phyloP scores from a whole-genome alignment of 2,888 invertebrate species.

The Nemotelus nigrinus region DNA sequence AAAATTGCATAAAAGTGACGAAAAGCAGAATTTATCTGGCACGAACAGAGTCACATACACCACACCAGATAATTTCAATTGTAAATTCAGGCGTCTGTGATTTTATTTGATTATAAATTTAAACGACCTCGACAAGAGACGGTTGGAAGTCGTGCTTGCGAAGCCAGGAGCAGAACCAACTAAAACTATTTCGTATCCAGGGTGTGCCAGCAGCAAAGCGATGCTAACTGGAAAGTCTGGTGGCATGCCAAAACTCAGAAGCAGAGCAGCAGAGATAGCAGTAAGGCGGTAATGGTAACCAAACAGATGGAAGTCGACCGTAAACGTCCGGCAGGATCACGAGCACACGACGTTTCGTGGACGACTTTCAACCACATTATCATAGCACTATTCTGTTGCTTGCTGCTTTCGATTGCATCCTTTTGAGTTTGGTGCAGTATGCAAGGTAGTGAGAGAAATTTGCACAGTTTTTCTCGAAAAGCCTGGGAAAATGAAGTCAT shows the following conservation, averaged over 20 bases:
- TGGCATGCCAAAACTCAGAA: too few species aligned
- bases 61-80: conserved; percentile 26
- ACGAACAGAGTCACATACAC: background rate
- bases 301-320: background rate
- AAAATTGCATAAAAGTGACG: conserved; percentile 28
- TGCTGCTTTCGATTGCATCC: too few species aligned
- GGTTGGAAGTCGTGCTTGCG: background rate
- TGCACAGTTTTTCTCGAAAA: too few species aligned
- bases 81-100: conserved; percentile 37
- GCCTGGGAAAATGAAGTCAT: too few species aligned
- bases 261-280: too few species aligned
- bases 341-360: background rate
- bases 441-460: too few species aligned
- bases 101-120: conserved; percentile 34
- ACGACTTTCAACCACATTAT: conserved; percentile 13
- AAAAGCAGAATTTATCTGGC: conserved; percentile 19
- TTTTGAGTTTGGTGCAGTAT: too few species aligned
- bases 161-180: background rate
- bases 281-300: too few species aligned
- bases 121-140: conserved; percentile 1
- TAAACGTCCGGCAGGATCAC: conserved; percentile 26
- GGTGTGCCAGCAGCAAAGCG: background rate
- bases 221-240: background rate
- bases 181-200: background rate
- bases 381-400: conserved; percentile 6